Conservation (phyloP, 2,797 vertebrate genomes). For the Pantherophis alleghaniensis region DNA sequence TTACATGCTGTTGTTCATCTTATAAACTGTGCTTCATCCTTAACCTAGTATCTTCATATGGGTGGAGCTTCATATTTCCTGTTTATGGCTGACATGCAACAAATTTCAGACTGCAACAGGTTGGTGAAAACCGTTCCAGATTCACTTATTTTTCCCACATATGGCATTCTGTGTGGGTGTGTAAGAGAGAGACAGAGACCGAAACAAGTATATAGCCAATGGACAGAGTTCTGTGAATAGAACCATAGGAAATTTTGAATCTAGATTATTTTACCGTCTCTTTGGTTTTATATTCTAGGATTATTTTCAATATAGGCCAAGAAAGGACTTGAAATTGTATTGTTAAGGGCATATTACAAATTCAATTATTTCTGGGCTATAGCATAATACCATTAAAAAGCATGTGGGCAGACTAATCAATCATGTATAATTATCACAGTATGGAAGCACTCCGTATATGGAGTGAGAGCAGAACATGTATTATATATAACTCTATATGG, state of each 20-base stretch:
- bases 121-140: not conserved
- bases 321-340: constrained; percentile 15
- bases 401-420: constrained; percentile 46
- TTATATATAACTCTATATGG: constrained; percentile 48
- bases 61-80: not conserved
- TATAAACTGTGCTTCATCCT: not conserved
- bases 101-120: not conserved
- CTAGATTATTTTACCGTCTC: not conserved
- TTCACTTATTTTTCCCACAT: not conserved
- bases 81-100: not conserved
- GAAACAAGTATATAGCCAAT: not conserved
- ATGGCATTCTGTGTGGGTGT: not conserved
- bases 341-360: not conserved
- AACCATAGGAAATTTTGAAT: not conserved
- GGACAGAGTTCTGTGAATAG: not conserved
- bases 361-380: constrained; percentile 23
- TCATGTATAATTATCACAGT: constrained; percentile 50
- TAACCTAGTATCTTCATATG: not conserved
- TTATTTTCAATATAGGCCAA: not conserved
- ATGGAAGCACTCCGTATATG: constrained; percentile 49
- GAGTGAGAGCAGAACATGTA: constrained; percentile 56
- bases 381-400: constrained; percentile 5
- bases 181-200: not conserved
- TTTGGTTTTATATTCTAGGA: not conserved
- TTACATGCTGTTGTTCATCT: not conserved